phyloP scores from a whole-genome alignment of 2,113 vertebrate genomes.

The Prunella himalayana region DNA sequence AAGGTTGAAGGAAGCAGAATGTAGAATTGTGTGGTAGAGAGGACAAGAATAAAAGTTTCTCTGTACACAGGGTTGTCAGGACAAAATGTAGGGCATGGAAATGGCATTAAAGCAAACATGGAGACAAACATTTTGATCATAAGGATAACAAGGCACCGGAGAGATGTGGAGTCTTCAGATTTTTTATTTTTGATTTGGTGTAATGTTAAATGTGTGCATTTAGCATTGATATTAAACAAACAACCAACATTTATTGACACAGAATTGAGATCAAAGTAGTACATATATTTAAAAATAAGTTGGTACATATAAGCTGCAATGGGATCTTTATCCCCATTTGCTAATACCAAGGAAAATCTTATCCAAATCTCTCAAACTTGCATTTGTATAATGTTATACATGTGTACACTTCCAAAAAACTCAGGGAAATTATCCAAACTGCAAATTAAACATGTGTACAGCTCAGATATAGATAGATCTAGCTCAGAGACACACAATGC shows the following conservation, averaged over 20 bases:
- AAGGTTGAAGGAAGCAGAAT: background rate
- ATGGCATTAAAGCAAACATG: background rate
- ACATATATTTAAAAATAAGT: background rate
- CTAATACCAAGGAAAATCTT: background rate
- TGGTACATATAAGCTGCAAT: background rate
- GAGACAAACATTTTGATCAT: background rate
- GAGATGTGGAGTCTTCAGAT: background rate
- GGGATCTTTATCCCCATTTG: background rate
- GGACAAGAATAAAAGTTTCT: background rate
- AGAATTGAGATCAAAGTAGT: background rate
- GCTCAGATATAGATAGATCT: background rate
- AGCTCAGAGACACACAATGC: background rate
- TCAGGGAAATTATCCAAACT: background rate
- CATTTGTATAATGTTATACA: background rate
- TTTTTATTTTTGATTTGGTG: background rate
- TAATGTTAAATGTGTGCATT: background rate
- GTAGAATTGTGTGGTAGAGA: background rate
- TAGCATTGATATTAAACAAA: background rate
- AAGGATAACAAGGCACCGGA: fast-evolving
- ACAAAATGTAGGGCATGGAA: background rate
- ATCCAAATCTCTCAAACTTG: background rate
- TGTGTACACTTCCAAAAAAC: background rate
- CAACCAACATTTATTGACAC: background rate
- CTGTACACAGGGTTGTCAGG: background rate
- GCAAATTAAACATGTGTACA: background rate